These are phyloP conservation scores for Chlorops oryzae DNA, from an alignment of 1,140 invertebrate genomes.

Conservation along the genomic window DNA sequence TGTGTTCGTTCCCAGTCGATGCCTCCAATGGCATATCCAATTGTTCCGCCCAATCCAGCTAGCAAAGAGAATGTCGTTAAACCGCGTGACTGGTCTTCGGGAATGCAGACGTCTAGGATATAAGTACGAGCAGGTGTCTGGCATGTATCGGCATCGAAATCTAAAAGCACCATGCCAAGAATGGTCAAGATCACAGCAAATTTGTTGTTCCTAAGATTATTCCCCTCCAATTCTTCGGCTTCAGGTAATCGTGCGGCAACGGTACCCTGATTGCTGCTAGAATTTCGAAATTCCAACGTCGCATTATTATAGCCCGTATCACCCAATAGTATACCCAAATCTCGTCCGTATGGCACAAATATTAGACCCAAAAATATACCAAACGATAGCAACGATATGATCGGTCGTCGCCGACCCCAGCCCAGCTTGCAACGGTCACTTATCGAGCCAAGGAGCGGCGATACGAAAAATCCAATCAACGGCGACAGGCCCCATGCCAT, in stretches of 20 bases:
- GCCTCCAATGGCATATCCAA: constrained; percentile 74
- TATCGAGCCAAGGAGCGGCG: constrained; percentile 72
- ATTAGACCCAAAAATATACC: constrained; percentile 65
- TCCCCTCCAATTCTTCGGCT: background rate
- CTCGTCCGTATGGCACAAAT: constrained; percentile 70
- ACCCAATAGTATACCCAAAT: constrained; percentile 61
- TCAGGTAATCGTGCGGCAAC: constrained; percentile 25
- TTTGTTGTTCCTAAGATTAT: constrained; percentile 25
- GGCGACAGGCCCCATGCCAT: constrained; percentile 78
- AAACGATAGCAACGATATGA: constrained; percentile 67
- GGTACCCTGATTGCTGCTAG: constrained; percentile 4
- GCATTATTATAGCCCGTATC: constrained; percentile 48
- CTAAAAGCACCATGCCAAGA: constrained; percentile 72
- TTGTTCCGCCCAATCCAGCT: constrained; percentile 74
- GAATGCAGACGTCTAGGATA: constrained; percentile 71
- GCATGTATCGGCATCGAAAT: constrained; percentile 80
- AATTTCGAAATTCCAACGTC: constrained; percentile 1
- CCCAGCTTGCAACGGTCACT: constrained; percentile 67
- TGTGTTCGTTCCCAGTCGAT: constrained; percentile 71
- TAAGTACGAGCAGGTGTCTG: constrained; percentile 77
- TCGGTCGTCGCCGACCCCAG: constrained; percentile 68
- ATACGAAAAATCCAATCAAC: constrained; percentile 71
- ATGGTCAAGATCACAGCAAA: constrained; percentile 69
- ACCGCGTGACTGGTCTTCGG: constrained; percentile 73
- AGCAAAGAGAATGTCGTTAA: constrained; percentile 78